These are phyloP conservation scores for Pachymerium ferrugineum DNA, from an alignment of 2,888 invertebrate species.

Conservation along the genomic window DNA sequence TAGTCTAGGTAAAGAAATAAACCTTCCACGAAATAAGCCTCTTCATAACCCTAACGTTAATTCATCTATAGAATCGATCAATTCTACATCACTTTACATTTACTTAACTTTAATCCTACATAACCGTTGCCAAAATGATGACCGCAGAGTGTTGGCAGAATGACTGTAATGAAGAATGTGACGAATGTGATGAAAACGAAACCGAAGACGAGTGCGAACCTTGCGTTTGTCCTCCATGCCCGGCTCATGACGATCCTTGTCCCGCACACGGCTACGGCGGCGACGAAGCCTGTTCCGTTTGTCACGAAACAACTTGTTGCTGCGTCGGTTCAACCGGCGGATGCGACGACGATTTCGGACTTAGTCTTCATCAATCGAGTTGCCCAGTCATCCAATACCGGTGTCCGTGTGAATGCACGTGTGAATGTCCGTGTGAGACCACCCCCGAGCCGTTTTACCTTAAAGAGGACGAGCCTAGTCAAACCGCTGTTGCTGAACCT, in stretches of 20 bases:
- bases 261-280: constrained; percentile 1
- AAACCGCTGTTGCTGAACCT: background rate
- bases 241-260: background rate
- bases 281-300: background rate
- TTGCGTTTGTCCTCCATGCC: background rate
- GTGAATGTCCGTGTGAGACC: background rate
- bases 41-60: background rate
- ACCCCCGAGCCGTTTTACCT: background rate
- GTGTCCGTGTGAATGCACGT: constrained; percentile 5
- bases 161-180: background rate
- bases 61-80: background rate
- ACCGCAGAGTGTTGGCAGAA: background rate
- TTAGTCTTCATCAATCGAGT: background rate
- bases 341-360: background rate
- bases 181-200: no score
- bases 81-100: background rate
- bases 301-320: background rate
- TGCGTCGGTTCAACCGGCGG: background rate
- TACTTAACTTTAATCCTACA: no score
- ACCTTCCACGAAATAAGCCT: background rate
- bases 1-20: background rate
- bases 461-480: background rate
- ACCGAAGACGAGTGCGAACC: background rate
- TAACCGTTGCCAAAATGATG: constrained; percentile 11
- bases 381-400: background rate